A percentile compares a stretch with the other conserved stretches of the same genome.
These are phyloP conservation scores for Bactericera cockerelli DNA, from an alignment of 1,140 invertebrate genomes.

Conservation along the genomic window DNA sequence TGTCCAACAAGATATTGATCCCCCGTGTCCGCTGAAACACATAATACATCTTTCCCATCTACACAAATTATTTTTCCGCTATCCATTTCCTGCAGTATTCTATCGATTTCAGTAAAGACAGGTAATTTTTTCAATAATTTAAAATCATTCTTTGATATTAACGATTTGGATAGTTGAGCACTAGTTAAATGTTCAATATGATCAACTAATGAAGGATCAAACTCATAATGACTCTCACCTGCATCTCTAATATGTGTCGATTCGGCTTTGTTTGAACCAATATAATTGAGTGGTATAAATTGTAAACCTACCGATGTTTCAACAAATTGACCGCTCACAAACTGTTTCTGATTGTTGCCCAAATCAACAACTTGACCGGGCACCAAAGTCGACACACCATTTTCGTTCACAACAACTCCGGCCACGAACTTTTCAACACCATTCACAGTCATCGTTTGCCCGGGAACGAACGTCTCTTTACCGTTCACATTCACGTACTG, in stretches of 20 bases:
- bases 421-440: conserved; percentile 55
- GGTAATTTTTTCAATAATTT: background rate
- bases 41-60: conserved; percentile 42
- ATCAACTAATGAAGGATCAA: background rate
- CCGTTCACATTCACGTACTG: conserved; percentile 38
- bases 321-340: conserved; percentile 52
- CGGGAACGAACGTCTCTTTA: conserved; percentile 49
- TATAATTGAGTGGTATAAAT: conserved; percentile 49
- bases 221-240: background rate
- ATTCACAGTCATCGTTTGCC: conserved; percentile 46
- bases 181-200: background rate
- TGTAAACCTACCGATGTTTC: conserved; percentile 50
- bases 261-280: conserved; percentile 30
- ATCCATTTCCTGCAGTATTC: background rate
- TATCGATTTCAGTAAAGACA: background rate
- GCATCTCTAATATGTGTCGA: background rate
- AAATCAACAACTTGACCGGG: conserved; percentile 51
- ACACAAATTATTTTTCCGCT: conserved; percentile 23
- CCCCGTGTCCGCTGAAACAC: conserved; percentile 49
- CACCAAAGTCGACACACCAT: conserved; percentile 48
- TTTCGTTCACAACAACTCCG: conserved; percentile 50
- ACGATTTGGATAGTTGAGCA: background rate
- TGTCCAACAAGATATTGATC: conserved; percentile 50
- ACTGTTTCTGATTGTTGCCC: conserved; percentile 50
- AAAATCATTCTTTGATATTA: background rate